Conservation (phyloP, 2,888 invertebrate species). For the Platypus cylindrus region DNA sequence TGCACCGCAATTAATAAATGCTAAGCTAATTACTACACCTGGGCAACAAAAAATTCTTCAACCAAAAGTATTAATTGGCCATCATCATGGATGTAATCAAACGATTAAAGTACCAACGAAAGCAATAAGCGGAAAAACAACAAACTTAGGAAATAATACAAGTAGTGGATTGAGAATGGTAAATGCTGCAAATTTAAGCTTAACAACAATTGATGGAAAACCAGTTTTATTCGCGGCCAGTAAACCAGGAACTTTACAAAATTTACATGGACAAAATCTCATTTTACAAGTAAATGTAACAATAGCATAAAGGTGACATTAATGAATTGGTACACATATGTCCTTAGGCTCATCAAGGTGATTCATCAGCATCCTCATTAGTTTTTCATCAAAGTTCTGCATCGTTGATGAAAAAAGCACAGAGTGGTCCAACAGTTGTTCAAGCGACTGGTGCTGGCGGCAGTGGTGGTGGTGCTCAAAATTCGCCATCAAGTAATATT, state of each 20-base stretch:
- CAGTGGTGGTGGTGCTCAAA: too few relatives aligned
- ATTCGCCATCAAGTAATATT: constrained; percentile 18
- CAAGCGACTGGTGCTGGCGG: too few relatives aligned
- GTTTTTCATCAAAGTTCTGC: too few relatives aligned
- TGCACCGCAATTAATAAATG: constrained; percentile 36
- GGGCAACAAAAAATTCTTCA: constrained; percentile 26
- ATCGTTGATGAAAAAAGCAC: too few relatives aligned
- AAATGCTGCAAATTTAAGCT: constrained; percentile 38
- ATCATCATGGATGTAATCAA: too few relatives aligned
- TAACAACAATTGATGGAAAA: constrained; percentile 44
- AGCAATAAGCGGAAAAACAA: constrained; percentile 21
- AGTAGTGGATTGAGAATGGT: constrained; percentile 40
- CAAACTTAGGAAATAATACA: constrained; percentile 22
- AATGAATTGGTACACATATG: not conserved
- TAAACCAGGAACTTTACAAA: constrained; percentile 31
- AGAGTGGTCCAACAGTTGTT: too few relatives aligned
- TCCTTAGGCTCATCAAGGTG: constrained; percentile 1
- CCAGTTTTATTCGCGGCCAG: constrained; percentile 42
- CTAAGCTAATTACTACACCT: constrained; percentile 35
- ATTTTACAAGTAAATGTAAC: constrained; percentile 29
- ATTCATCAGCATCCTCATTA: not conserved
- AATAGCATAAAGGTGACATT: not conserved
- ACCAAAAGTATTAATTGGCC: constrained; percentile 22
- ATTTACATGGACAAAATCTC: constrained; percentile 34
- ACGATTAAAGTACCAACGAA: constrained; percentile 26